Conservation (phyloP, 2,113 vertebrate species). For the Heterocephalus glaber region DNA sequence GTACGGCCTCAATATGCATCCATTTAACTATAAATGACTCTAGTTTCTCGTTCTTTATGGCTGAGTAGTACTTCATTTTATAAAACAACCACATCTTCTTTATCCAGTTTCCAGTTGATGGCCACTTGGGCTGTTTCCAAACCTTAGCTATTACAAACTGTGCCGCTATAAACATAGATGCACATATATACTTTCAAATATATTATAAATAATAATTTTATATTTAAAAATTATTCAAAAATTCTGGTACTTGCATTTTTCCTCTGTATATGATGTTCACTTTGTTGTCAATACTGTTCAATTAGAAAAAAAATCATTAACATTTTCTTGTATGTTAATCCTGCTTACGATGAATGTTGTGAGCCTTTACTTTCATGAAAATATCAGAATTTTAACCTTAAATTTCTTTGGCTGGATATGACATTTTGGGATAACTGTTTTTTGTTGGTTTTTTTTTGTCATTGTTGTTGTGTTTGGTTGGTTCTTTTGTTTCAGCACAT, state of each 20-base stretch:
- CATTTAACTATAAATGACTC: too few relatives aligned
- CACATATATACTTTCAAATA: neutral
- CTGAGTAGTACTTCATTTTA: too few relatives aligned
- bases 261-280: neutral
- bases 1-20: too few relatives aligned
- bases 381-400: neutral
- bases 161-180: too few relatives aligned
- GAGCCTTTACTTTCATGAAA: neutral
- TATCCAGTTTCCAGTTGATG: too few relatives aligned
- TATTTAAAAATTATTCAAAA: neutral
- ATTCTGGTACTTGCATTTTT: neutral
- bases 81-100: too few relatives aligned
- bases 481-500: neutral
- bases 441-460: neutral
- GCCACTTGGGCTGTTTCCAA: too few relatives aligned
- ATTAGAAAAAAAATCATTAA: neutral
- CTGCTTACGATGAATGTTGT: neutral
- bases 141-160: too few relatives aligned
- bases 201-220: neutral
- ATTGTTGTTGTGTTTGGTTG: neutral
- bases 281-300: neutral
- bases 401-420: neutral
- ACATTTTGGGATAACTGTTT: neutral
- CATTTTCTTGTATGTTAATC: neutral
- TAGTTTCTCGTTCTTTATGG: too few relatives aligned